Percentiles rank a stretch among this genome's conserved stretches.
Conservation (phyloP, 1,140 invertebrate genomes). For the Drosophila kikkawai region DNA sequence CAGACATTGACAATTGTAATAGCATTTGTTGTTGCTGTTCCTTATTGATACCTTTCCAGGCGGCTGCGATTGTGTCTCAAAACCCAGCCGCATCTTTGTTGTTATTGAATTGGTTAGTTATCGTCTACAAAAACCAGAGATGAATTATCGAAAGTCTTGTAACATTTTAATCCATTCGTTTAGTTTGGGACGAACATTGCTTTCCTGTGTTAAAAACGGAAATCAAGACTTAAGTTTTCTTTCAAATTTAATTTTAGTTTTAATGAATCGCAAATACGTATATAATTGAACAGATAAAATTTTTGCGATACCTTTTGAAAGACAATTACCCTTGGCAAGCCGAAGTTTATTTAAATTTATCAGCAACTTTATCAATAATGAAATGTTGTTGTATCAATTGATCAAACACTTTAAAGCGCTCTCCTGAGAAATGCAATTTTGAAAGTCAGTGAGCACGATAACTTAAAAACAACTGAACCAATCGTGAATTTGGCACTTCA, state of each 20-base stretch:
- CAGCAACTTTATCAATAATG: background rate
- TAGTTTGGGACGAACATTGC: background rate
- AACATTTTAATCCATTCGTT: background rate
- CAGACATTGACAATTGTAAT: constrained; percentile 66
- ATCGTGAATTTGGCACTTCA: too few species aligned
- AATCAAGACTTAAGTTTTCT: background rate
- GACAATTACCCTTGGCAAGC: background rate
- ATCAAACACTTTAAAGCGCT: background rate
- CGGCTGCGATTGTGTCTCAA: constrained; percentile 7
- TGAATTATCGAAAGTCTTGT: background rate
- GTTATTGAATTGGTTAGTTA: background rate
- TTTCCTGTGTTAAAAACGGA: background rate
- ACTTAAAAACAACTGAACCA: too few species aligned
- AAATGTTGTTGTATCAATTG: background rate
- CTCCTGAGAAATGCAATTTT: too few species aligned
- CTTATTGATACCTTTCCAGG: constrained; percentile 7
- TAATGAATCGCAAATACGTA: too few species aligned
- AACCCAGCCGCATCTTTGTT: constrained; percentile 41
- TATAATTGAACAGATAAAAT: background rate
- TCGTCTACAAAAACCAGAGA: background rate
- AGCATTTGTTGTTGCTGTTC: constrained; percentile 38
- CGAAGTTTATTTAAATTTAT: background rate
- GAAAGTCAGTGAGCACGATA: too few species aligned
- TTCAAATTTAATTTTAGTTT: background rate
- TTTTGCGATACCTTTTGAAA: background rate